Evolutionary conservation across 2,113 vertebrate genomes (phyloP).

Genomic region (Dromas ardeola): DNA sequence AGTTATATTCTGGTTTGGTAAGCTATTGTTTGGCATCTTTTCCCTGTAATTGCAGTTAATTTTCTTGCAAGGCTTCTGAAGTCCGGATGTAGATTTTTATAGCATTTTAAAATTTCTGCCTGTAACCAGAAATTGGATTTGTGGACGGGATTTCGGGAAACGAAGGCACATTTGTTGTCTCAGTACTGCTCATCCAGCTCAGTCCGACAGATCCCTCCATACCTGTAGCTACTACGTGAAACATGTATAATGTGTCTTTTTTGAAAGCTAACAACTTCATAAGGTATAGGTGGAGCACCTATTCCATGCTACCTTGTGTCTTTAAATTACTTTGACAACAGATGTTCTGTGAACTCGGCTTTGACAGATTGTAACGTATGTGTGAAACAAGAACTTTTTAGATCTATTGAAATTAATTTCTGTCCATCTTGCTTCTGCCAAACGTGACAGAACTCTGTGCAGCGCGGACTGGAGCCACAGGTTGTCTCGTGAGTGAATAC

Average conservation of each 20-base stretch:
- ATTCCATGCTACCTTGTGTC: neutral
- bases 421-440: neutral
- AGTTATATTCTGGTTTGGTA: neutral
- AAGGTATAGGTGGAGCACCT: accelerated
- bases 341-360: neutral
- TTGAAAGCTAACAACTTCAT: neutral
- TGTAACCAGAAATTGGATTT: neutral
- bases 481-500: accelerated
- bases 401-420: neutral
- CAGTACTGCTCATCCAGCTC: neutral
- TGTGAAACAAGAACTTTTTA: neutral
- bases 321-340: neutral
- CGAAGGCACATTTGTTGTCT: neutral
- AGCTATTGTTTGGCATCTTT: neutral
- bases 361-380: accelerated
- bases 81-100: neutral
- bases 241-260: neutral
- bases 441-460: neutral
- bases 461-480: neutral
- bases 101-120: neutral
- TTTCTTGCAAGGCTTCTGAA: neutral
- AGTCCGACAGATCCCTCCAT: neutral
- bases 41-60: neutral
- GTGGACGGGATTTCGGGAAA: neutral
- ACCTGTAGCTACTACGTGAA: neutral